A percentile compares a stretch with the other conserved stretches of the same genome.
Evolutionary conservation across 1,140 invertebrate species (phyloP).

Genomic region (Zaprionus ghesquierei): DNA sequence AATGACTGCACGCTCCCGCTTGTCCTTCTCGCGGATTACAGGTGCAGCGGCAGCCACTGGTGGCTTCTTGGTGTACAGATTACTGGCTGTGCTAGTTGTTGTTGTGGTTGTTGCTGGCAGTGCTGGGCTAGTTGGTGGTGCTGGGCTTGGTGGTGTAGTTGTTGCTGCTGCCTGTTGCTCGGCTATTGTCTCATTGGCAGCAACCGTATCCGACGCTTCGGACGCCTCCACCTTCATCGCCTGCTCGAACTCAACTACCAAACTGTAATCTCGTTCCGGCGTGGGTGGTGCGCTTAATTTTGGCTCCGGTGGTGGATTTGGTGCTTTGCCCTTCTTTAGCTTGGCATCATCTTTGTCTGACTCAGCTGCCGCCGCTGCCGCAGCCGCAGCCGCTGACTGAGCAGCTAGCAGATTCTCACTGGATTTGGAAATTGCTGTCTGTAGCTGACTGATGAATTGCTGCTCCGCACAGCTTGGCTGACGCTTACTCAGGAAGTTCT

Average conservation of each 20-base stretch:
- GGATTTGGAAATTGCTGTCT: constrained; percentile 82
- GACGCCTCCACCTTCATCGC: constrained; percentile 42
- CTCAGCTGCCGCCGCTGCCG: constrained; percentile 34
- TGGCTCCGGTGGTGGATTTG: constrained; percentile 83
- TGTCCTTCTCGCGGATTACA: constrained; percentile 89
- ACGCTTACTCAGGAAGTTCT: constrained; percentile 62
- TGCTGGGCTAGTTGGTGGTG: constrained; percentile 59
- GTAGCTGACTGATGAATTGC: constrained; percentile 84
- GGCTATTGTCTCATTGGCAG: constrained; percentile 58
- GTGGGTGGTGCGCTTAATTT: constrained; percentile 77
- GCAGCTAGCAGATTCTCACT: constrained; percentile 56
- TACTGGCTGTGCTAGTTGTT: constrained; percentile 70
- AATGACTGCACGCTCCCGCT: constrained; percentile 87
- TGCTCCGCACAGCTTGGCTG: constrained; percentile 76
- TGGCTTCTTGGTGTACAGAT: constrained; percentile 85
- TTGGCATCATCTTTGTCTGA: constrained; percentile 69
- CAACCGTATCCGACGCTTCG: constrained; percentile 1
- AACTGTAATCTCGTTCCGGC: constrained; percentile 76
- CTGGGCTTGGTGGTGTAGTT: constrained; percentile 59
- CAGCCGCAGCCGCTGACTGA: constrained; percentile 15
- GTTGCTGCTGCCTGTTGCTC: constrained; percentile 40
- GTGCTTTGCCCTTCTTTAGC: constrained; percentile 84
- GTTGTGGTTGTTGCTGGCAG: not conserved
- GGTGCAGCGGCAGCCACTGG: constrained; percentile 85
- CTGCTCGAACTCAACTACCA: constrained; percentile 74